Evolutionary conservation across 2,888 invertebrate species (phyloP), one percentile per base, ranked within the genome.

Genomic region (Pyrocoelia pectoralis): DNA sequence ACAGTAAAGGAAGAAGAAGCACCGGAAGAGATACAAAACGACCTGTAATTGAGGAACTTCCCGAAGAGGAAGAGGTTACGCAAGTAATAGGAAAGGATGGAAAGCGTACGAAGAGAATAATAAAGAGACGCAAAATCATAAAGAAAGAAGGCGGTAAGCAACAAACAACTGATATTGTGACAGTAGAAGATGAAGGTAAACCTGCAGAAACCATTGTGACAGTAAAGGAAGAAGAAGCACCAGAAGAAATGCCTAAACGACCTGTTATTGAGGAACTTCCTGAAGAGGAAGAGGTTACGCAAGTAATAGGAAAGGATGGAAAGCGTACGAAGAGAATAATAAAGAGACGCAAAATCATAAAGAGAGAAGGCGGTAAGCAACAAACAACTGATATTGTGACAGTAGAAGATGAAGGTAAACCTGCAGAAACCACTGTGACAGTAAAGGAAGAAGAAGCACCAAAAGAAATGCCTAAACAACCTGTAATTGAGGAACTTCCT

Each of bases 381-480:
- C 38, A 38, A 38, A 38, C 38, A 9, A 38, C 38, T 9, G 38
- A 38, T 12, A 38, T 38, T n/a, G 38, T 38, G 5, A 38, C 38
- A 38, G 38, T 38, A 8, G 38, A 38, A 38, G 38, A 38, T 9
- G 38, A 38, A 38, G 38, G 38, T 9, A 38, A 38, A 38, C 38
- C 38, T 38, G 38, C 38, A n/a, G 38, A 38, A 38, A 38, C 38
- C 3, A 38, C 38, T n/a, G 38, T 38, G 38, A 38, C 5, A 38
- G 38, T 38, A 38, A 38, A 38, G n/a, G 38, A 38, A n/a, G 38
- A n/a, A 12, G 38, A 38, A 9, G 10, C n/a, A 5, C 38, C 38
- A 38, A n/a, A 38, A 38, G 38, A 38, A 38, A 3, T 38, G 12
- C 3, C 10, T 9, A 83, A 64, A 83, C 81, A 43, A 79, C 24